Base-by-base conservation (phyloP, 2,797 vertebrate genomes). In the Argentina silus region DNA sequence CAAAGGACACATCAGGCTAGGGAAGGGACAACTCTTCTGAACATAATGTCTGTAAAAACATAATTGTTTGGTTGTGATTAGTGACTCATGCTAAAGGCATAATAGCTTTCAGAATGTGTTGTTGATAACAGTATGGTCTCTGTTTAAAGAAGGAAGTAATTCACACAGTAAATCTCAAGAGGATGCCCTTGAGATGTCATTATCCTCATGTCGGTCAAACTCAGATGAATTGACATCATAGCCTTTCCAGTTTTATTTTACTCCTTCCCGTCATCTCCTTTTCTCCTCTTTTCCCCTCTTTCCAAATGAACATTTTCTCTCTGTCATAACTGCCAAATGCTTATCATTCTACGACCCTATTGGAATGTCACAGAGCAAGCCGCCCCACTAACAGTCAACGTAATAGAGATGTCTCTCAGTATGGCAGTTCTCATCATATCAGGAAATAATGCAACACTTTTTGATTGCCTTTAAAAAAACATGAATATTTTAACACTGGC, bases 401-500 rank as follows among this genome's bases (percentile, higher is more conserved):
- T 48, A 69, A 70, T 66, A 21, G 48, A 57, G 47, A 67, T 53
- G 47, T 17, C n/a, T 65, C 53, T 50, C 48, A 21, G 53, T 36
- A 48, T 67, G 19, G 47, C 68, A 51, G 63, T 6, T 47, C 47
- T 47, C 45, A 67, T 67, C 67, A 27, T 23, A 44, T 56, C 71
- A 55, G 11, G 70, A 63, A 71, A 66, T 60, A 63, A 59, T 60
- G 68, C n/a, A 66, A 77, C 47, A 68, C 67, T 42, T 77, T 19
- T 53, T 44, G 57, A 74, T 67, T 71, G 68, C 57, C 47, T 63
- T 48, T 6, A 65, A 61, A 21, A 63, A 55, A 45, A 51, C 6
- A 42, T 50, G 51, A 43, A 72, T 71, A 76, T 61, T 61, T 67
- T 67, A 55, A 11, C 42, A 57, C 63, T 27, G 47, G 19, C 14